A percentile compares a stretch with the other conserved stretches of the same genome.
Evolutionary conservation across 2,797 vertebrate species (phyloP).

Genomic region (Ceyx erithaca): DNA sequence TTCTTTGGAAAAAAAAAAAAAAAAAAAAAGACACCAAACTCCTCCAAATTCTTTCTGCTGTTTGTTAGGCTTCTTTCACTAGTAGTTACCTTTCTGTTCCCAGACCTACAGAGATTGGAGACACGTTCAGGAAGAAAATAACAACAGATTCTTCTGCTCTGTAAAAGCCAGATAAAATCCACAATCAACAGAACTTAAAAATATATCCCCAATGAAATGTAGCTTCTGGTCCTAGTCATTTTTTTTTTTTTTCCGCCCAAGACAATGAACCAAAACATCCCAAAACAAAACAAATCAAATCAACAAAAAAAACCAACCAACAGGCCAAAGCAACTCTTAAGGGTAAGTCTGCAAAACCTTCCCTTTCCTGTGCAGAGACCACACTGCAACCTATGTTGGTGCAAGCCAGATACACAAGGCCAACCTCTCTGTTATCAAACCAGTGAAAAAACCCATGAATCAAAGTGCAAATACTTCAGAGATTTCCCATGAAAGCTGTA

Average conservation of each 20-base stretch:
- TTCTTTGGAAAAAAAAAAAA: neutral
- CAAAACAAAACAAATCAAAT: neutral
- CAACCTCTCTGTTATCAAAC: neutral
- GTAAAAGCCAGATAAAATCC: constrained; percentile 33
- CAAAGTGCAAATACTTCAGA: constrained; percentile 19
- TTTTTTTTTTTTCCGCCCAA: neutral
- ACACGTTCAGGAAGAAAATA: constrained; percentile 3
- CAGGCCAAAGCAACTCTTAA: neutral
- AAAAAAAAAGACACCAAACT: neutral
- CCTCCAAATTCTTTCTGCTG: neutral
- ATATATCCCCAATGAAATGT: neutral
- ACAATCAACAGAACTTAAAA: neutral
- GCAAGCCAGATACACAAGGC: neutral
- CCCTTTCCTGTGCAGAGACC: neutral
- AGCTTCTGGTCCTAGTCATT: neutral
- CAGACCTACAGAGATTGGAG: neutral
- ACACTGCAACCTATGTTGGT: neutral
- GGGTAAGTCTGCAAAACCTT: neutral
- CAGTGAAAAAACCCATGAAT: constrained; percentile 11
- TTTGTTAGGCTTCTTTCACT: neutral
- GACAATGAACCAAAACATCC: neutral
- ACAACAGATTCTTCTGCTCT: constrained; percentile 26
- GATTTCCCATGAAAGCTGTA: constrained; percentile 5
- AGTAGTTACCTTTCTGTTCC: neutral
- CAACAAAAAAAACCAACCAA: neutral